A percentile compares a stretch with the other conserved stretches of the same genome.
Evolutionary conservation across 2,797 vertebrate species (phyloP).

Genomic region (Lacerta bilineata): DNA sequence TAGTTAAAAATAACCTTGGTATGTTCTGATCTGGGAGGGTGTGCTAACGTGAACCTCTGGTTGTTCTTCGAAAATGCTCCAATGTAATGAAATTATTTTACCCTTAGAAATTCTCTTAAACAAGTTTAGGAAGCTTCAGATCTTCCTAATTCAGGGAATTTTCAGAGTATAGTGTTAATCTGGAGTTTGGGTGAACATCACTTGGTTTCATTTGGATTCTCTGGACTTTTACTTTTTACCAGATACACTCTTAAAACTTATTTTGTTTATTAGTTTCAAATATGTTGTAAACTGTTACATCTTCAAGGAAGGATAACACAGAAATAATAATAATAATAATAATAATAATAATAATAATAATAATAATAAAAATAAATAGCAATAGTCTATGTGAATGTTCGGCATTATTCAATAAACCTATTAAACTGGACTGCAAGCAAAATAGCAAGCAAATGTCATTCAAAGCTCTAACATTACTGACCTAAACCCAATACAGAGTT

Average conservation of each 20-base stretch:
- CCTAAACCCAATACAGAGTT: too few species aligned
- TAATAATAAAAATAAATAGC: not conserved
- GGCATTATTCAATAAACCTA: too few species aligned
- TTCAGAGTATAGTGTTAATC: not conserved
- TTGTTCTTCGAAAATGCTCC: not conserved
- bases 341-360: not conserved
- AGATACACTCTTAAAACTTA: not conserved
- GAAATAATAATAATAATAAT: not conserved
- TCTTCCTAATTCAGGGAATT: not conserved
- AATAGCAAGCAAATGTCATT: too few species aligned
- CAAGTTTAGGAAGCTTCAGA: not conserved
- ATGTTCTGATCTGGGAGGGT: too few species aligned
- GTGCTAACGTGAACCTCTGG: too few species aligned
- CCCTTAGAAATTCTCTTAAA: not conserved
- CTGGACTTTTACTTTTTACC: not conserved
- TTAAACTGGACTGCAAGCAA: too few species aligned
- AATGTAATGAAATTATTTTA: not conserved
- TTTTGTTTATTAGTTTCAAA: not conserved
- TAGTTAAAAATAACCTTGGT: too few species aligned
- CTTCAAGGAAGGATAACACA: not conserved
- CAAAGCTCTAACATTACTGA: too few species aligned
- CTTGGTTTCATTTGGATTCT: not conserved
- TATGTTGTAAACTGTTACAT: not conserved
- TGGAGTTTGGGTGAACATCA: not conserved
- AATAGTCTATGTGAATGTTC: not conserved